Conservation (phyloP, 1,140 invertebrate genomes). For the Drosophila baimaii region DNA sequence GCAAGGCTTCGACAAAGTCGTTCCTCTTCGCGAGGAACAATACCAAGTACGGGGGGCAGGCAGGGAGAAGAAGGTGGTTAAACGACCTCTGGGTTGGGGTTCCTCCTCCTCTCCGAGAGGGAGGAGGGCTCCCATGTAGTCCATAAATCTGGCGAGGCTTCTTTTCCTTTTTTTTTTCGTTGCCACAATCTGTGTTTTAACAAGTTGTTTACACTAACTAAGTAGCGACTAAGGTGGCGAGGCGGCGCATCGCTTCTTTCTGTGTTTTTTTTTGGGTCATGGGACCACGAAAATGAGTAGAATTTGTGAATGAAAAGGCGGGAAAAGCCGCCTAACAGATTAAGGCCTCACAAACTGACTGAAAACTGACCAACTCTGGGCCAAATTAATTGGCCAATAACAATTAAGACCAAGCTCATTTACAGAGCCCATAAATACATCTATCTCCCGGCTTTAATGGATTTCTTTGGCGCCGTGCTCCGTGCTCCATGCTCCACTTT, state of each 20-base stretch:
- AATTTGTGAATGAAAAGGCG: slow-evolving; percentile 12
- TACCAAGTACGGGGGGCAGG: background rate
- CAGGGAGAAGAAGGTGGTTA: slow-evolving; percentile 1
- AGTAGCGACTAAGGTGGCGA: slow-evolving; percentile 15
- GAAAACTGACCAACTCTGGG: slow-evolving; percentile 15
- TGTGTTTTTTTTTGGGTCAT: slow-evolving; percentile 48
- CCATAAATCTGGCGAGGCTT: slow-evolving; percentile 61
- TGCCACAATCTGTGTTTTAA: slow-evolving; percentile 58
- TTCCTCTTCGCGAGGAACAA: slow-evolving; percentile 19
- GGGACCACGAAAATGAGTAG: slow-evolving; percentile 23
- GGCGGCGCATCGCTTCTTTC: too few relatives aligned
- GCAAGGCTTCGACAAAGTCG: slow-evolving; percentile 63
- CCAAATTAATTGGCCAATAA: slow-evolving; percentile 27
- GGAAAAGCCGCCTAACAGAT: background rate
- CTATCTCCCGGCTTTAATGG: slow-evolving; percentile 29
- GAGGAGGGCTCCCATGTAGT: slow-evolving; percentile 43
- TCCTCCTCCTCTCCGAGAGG: slow-evolving; percentile 19
- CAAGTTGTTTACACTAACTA: slow-evolving; percentile 26
- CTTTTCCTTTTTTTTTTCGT: slow-evolving; percentile 54
- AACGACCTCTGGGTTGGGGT: slow-evolving; percentile 26
- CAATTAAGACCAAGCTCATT: slow-evolving; percentile 28
- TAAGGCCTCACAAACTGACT: background rate
- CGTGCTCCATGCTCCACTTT: slow-evolving; percentile 5
- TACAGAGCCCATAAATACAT: background rate
- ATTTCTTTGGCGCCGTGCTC: slow-evolving; percentile 11